Conservation (phyloP, 92 coral and sea anemone genomes). For the Umimayanthus chanpuru region DNA sequence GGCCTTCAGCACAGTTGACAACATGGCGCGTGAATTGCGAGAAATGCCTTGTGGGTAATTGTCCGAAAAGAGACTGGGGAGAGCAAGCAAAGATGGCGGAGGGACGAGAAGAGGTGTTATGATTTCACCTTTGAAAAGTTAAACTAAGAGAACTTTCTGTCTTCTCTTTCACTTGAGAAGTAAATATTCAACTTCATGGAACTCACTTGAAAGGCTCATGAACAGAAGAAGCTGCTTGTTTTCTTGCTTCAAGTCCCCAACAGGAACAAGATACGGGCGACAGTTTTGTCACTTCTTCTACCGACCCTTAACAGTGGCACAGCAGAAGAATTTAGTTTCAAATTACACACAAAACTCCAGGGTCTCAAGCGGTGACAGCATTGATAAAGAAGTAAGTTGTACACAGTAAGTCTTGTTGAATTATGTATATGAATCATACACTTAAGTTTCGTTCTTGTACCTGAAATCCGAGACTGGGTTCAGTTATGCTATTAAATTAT, state of each 20-base stretch:
- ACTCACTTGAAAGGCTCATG: slow-evolving; percentile 7
- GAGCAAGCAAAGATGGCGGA: background rate
- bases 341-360: background rate
- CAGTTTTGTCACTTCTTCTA: slow-evolving; percentile 34
- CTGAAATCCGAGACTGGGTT: too few relatives aligned
- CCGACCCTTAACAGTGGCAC: background rate
- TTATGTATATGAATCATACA: background rate
- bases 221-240: background rate
- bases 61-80: background rate
- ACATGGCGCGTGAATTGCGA: too few relatives aligned
- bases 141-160: background rate
- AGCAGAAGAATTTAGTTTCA: slow-evolving; percentile 8
- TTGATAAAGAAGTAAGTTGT: slow-evolving; percentile 17
- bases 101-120: background rate
- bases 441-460: too few relatives aligned
- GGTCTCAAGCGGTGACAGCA: background rate
- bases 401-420: background rate
- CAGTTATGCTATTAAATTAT: too few relatives aligned
- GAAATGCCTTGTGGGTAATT: background rate
- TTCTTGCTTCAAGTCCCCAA: slow-evolving; percentile 31
- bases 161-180: background rate
- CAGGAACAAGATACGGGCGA: slow-evolving; percentile 32
- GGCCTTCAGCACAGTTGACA: too few relatives aligned
- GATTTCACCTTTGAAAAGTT: background rate
- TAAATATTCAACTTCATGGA: slow-evolving; percentile 10